phyloP scores from a whole-genome alignment of 2,888 invertebrate species.

The Saturnia pavonia region DNA sequence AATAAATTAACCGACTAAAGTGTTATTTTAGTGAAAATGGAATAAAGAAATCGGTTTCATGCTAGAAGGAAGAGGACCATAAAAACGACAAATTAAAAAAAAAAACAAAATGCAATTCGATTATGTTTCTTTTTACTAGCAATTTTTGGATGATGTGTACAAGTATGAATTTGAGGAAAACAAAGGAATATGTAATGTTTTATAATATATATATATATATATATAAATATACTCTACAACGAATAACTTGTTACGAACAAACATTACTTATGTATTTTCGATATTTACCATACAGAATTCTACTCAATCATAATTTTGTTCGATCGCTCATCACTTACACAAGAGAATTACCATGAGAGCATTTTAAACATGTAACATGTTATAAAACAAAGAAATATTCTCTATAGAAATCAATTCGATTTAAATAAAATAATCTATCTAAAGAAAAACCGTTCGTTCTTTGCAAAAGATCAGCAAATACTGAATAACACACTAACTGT shows the following conservation, averaged over 20 bases:
- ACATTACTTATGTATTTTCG: slow-evolving; percentile 77
- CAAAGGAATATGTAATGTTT: slow-evolving; percentile 79
- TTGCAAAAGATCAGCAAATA: slow-evolving; percentile 68
- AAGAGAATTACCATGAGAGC: slow-evolving; percentile 64
- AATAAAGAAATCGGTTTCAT: neutral
- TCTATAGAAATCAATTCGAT: slow-evolving; percentile 76
- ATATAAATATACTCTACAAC: slow-evolving; percentile 74
- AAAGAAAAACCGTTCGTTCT: slow-evolving; percentile 71
- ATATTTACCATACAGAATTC: slow-evolving; percentile 63
- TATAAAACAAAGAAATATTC: slow-evolving; percentile 69
- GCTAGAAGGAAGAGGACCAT: slow-evolving; percentile 32
- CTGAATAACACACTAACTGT: slow-evolving; percentile 75
- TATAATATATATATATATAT: slow-evolving; percentile 53
- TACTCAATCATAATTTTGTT: slow-evolving; percentile 76
- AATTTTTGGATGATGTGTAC: slow-evolving; percentile 81
- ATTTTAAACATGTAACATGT: slow-evolving; percentile 58
- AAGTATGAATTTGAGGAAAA: slow-evolving; percentile 80
- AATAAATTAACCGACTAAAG: neutral
- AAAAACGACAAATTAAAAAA: slow-evolving; percentile 49
- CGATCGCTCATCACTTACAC: slow-evolving; percentile 65
- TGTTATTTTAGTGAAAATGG: slow-evolving; percentile 1
- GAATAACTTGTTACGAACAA: slow-evolving; percentile 79
- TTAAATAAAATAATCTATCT: slow-evolving; percentile 77
- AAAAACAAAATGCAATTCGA: slow-evolving; percentile 74
- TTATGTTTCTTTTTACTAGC: slow-evolving; percentile 82